phyloP scores from a whole-genome alignment of 1,140 invertebrate genomes.

The Neoseiulus cucumeris region DNA sequence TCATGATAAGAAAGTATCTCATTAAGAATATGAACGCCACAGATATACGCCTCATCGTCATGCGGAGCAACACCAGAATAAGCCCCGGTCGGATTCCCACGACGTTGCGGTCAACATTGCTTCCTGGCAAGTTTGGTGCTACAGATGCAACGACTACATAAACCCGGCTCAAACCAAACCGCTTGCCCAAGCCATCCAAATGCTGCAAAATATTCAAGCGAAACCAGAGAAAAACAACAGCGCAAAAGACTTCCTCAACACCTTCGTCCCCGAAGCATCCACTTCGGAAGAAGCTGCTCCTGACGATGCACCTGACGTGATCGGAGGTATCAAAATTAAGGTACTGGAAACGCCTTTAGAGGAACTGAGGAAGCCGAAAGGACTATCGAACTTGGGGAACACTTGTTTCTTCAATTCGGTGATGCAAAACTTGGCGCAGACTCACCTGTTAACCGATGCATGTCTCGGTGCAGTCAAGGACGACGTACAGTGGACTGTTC shows the following conservation, averaged over 20 bases:
- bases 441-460: slow-evolving; percentile 47
- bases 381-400: slow-evolving; percentile 69
- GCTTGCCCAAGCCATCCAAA: background rate
- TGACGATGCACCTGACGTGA: too few species aligned
- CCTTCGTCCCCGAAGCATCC: too few species aligned
- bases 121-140: background rate
- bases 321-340: background rate
- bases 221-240: background rate
- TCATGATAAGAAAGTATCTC: background rate
- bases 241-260: background rate
- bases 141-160: background rate
- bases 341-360: background rate
- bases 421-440: slow-evolving; percentile 64
- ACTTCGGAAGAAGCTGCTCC: too few species aligned
- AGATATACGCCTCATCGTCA: background rate
- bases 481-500: background rate
- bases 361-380: slow-evolving; percentile 26
- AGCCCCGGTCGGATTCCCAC: background rate
- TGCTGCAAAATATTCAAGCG: background rate
- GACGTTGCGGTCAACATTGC: background rate
- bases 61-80: background rate
- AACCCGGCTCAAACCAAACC: background rate
- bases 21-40: background rate
- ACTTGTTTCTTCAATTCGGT: slow-evolving; percentile 94
- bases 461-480: background rate